Evolutionary conservation across 1,140 invertebrate genomes (phyloP).

Genomic region (Thaumatotibia leucotreta): DNA sequence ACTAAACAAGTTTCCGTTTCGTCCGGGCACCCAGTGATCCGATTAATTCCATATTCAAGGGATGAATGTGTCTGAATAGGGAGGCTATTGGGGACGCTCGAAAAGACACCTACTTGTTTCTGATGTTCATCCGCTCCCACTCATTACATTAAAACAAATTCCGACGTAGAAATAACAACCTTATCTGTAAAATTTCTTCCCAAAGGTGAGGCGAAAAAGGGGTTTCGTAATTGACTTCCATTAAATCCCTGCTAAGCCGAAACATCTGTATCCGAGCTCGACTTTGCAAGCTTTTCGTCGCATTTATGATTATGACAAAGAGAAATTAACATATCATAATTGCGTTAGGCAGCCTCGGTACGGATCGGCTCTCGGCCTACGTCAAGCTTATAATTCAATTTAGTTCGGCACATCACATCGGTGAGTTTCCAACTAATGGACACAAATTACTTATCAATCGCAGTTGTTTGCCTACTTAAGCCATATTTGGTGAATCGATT

Average conservation of each 20-base stretch:
- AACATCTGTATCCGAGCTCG: slow-evolving; percentile 19
- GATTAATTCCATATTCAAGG: slow-evolving; percentile 31
- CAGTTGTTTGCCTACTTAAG: background rate
- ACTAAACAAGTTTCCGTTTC: slow-evolving; percentile 23
- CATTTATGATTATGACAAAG: slow-evolving; percentile 36
- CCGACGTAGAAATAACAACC: background rate
- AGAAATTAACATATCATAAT: slow-evolving; percentile 40
- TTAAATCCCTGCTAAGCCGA: slow-evolving; percentile 2
- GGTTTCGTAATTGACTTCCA: slow-evolving; percentile 6
- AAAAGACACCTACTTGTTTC: background rate
- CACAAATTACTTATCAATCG: background rate
- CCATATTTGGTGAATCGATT: background rate
- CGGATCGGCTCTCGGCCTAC: slow-evolving; percentile 35
- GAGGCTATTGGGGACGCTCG: background rate
- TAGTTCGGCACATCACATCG: slow-evolving; percentile 16
- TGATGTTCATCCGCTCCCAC: background rate
- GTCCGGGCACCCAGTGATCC: slow-evolving; percentile 22
- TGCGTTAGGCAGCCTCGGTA: slow-evolving; percentile 30
- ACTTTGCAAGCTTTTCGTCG: slow-evolving; percentile 21
- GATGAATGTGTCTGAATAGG: slow-evolving; percentile 24
- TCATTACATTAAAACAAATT: background rate
- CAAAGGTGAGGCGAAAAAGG: background rate
- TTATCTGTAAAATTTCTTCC: background rate
- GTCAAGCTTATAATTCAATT: slow-evolving; percentile 39
- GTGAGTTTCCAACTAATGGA: background rate